A percentile compares a stretch with the other conserved stretches of the same genome.
phyloP scores from a whole-genome alignment of 2,888 invertebrate genomes.

The Folsomia candida region DNA sequence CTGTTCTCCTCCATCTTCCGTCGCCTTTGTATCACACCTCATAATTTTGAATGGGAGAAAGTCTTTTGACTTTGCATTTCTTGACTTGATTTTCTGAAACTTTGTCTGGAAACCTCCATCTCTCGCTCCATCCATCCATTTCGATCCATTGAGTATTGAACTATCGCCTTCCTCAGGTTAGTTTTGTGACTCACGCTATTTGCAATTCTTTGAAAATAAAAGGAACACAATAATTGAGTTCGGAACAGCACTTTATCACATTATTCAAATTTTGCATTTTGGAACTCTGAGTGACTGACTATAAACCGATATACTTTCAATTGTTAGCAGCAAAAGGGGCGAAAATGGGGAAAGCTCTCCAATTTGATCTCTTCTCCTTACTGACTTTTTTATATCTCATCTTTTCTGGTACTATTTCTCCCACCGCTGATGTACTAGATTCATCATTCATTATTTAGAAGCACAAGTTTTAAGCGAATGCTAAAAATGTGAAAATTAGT shows the following conservation, averaged over 20 bases:
- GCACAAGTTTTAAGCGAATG: background rate
- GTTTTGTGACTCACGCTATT: slow-evolving; percentile 27
- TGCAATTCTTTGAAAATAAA: slow-evolving; percentile 51
- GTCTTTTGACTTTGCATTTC: background rate
- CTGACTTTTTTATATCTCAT: too few species aligned
- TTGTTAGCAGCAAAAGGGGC: background rate
- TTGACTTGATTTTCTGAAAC: background rate
- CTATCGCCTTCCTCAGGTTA: background rate
- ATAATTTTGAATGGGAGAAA: background rate
- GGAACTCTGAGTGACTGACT: background rate
- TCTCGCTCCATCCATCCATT: background rate
- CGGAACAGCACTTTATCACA: slow-evolving; percentile 46
- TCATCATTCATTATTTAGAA: background rate
- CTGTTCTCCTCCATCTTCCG: background rate
- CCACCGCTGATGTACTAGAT: too few species aligned
- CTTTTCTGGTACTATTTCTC: too few species aligned
- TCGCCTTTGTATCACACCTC: background rate
- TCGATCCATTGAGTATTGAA: background rate
- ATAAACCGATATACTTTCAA: background rate
- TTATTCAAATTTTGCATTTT: slow-evolving; percentile 46
- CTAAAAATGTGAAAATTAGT: background rate
- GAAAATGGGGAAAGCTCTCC: background rate
- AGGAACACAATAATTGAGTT: slow-evolving; percentile 48
- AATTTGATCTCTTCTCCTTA: too few species aligned
- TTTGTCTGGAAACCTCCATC: background rate